These are phyloP conservation scores for Meghimatium bilineatum DNA, from an alignment of 2,888 invertebrate genomes.

Conservation along the genomic window DNA sequence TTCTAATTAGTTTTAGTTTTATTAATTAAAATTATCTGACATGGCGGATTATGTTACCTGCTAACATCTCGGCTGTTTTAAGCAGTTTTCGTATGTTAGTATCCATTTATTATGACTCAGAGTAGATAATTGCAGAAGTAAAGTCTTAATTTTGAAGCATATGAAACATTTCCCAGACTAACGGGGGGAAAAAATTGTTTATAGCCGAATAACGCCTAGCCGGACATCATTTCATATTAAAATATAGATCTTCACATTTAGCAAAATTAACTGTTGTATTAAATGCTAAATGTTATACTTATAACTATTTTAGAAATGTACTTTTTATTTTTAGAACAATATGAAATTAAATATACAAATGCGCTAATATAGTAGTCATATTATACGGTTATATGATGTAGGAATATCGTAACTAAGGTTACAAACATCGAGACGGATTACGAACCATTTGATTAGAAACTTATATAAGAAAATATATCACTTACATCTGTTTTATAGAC, in stretches of 20 bases:
- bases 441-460: too few species aligned
- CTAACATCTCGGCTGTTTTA: constrained; percentile 47
- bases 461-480: too few species aligned
- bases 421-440: too few species aligned
- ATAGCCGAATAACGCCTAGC: neutral
- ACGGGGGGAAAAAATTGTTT: neutral
- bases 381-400: neutral
- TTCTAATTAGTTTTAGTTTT: too few species aligned
- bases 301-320: neutral
- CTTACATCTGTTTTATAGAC: too few species aligned
- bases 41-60: neutral
- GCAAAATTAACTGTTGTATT: too few species aligned
- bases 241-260: neutral
- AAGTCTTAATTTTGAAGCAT: neutral
- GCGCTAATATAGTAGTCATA: neutral
- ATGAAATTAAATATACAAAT: neutral
- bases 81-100: constrained; percentile 50
- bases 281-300: too few species aligned
- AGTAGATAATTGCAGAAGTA: neutral
- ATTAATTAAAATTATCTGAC: too few species aligned
- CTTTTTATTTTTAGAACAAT: neutral
- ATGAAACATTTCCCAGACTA: neutral
- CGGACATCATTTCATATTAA: neutral
- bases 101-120: constrained; percentile 40
- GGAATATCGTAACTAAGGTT: neutral